phyloP scores from a whole-genome alignment of 2,888 invertebrate species.

The Cantharis lateralis region DNA sequence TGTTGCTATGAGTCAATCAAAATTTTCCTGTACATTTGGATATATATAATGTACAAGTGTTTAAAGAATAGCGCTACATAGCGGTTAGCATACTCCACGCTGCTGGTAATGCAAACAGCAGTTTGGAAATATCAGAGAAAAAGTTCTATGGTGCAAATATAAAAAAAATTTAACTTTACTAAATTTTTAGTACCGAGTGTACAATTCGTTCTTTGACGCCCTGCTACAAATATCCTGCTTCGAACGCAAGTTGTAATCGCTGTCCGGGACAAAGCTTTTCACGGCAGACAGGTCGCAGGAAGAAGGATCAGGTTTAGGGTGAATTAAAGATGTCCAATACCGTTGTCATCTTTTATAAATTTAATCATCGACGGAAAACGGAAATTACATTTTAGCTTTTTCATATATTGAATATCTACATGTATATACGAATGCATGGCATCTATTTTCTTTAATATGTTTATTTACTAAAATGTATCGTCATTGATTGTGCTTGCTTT shows the following conservation, averaged over 20 bases:
- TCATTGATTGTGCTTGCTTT: not conserved
- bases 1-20: no score
- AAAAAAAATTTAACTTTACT: not conserved
- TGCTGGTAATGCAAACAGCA: no score
- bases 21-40: no score
- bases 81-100: no score
- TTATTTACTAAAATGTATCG: constrained; percentile 14
- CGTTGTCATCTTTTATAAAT: constrained; percentile 45
- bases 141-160: no score
- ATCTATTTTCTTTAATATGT: constrained; percentile 13
- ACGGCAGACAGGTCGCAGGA: constrained; percentile 30
- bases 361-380: constrained; percentile 41
- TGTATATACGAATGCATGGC: not conserved
- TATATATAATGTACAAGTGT: no score
- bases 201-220: constrained; percentile 5
- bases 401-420: not conserved
- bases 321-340: constrained; percentile 40
- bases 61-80: no score
- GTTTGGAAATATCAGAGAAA: no score
- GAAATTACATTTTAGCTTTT: constrained; percentile 39
- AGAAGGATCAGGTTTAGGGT: constrained; percentile 38
- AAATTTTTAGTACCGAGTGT: constrained; percentile 18
- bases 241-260: constrained; percentile 29
- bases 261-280: constrained; percentile 38
- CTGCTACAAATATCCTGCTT: constrained; percentile 32